These are phyloP conservation scores for Drosophila nigricruria DNA, from an alignment of 2,888 invertebrate species.

Conservation along the genomic window DNA sequence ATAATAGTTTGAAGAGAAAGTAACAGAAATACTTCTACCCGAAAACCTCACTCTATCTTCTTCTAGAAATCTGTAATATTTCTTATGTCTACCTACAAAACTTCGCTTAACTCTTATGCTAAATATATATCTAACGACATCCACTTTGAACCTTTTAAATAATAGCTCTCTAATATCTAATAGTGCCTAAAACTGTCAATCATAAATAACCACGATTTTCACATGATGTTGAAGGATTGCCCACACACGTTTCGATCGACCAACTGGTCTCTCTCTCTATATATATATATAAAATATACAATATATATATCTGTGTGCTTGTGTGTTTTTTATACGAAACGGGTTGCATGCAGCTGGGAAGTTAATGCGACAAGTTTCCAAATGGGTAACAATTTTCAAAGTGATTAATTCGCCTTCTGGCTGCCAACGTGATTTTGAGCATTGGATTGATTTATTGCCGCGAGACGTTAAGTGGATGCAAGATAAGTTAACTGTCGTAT, in stretches of 20 bases:
- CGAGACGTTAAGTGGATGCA: slow-evolving; percentile 82
- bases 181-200: slow-evolving; percentile 64
- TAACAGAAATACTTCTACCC: neutral
- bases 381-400: slow-evolving; percentile 80
- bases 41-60: neutral
- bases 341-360: slow-evolving; percentile 64
- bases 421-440: slow-evolving; percentile 76
- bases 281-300: slow-evolving; percentile 2
- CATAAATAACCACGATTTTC: slow-evolving; percentile 70
- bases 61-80: neutral
- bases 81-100: neutral
- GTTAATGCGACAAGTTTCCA: slow-evolving; percentile 80
- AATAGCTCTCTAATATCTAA: slow-evolving; percentile 22
- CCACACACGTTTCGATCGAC: slow-evolving; percentile 66
- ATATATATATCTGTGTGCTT: neutral
- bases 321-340: slow-evolving; percentile 19
- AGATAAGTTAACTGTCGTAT: slow-evolving; percentile 82
- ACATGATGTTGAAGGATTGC: slow-evolving; percentile 74
- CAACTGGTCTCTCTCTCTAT: slow-evolving; percentile 41
- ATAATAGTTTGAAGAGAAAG: neutral
- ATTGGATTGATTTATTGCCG: slow-evolving; percentile 82
- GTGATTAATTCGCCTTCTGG: slow-evolving; percentile 82
- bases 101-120: neutral
- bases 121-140: neutral
- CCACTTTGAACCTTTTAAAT: neutral